Evolutionary conservation across 2,113 vertebrate species (phyloP).

Genomic region (Pseudopodoces humilis): DNA sequence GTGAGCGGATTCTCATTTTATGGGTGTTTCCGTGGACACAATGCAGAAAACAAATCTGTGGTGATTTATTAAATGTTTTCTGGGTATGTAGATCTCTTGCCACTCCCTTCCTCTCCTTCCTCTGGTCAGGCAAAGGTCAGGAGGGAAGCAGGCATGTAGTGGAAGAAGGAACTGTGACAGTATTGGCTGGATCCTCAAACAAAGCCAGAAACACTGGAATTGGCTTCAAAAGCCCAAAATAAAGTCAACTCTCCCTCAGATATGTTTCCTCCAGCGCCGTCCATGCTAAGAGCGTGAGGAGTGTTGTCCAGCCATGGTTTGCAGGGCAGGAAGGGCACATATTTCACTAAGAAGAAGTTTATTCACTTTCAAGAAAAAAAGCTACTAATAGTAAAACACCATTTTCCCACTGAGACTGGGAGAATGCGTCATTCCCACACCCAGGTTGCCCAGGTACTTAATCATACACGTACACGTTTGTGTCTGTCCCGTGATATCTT

Average conservation of each 20-base stretch:
- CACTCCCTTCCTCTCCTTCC: neutral
- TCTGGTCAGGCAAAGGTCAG: neutral
- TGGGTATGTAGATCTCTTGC: neutral
- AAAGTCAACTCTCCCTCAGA: neutral
- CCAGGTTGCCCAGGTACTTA: neutral
- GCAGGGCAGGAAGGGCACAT: neutral
- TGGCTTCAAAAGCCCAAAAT: neutral
- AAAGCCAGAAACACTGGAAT: neutral
- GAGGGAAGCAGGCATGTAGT: neutral
- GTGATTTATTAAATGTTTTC: neutral
- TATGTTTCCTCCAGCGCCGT: neutral
- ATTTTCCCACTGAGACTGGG: fast-evolving
- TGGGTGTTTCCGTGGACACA: neutral
- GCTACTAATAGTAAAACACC: neutral
- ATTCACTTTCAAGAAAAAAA: neutral
- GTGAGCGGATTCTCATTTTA: neutral
- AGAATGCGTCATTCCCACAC: neutral
- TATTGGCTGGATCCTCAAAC: neutral
- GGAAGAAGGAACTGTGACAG: neutral
- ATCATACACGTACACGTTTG: neutral
- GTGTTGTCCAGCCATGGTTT: neutral
- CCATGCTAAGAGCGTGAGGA: fast-evolving
- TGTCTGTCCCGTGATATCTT: neutral
- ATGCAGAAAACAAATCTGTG: neutral
- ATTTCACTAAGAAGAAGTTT: neutral